phyloP scores from a whole-genome alignment of 2,888 invertebrate species.

The Chloroclysta siterata region DNA sequence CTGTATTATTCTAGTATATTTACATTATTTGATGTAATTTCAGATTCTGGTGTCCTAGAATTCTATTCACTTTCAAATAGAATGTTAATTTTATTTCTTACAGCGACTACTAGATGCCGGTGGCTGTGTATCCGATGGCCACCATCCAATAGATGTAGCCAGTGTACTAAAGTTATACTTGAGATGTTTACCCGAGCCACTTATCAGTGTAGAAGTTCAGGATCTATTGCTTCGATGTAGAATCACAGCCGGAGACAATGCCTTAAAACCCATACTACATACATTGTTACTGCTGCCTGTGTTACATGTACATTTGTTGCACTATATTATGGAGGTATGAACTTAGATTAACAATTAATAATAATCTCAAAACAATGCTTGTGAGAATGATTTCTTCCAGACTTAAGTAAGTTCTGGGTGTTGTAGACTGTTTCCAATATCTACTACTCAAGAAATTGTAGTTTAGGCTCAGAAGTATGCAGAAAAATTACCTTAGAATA shows the following conservation, averaged over 20 bases:
- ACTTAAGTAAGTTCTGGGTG: no score
- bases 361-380: no score
- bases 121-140: constrained; percentile 87
- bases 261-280: constrained; percentile 87
- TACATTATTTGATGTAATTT: no score
- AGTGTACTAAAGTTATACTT: constrained; percentile 94
- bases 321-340: constrained; percentile 91
- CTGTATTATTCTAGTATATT: no score
- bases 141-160: constrained; percentile 93
- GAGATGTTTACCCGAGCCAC: constrained; percentile 92
- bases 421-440: no score
- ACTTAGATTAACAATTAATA: no score
- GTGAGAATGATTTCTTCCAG: no score
- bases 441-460: no score
- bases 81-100: constrained; percentile 30
- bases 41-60: background rate
- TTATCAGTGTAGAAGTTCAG: constrained; percentile 90
- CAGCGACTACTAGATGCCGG: constrained; percentile 90
- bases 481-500: no score
- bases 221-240: constrained; percentile 90
- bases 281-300: constrained; percentile 90
- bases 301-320: constrained; percentile 90
- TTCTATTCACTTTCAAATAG: background rate
- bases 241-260: constrained; percentile 83
- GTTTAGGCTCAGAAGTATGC: no score